A percentile compares a stretch with the other conserved stretches of the same genome.
These are phyloP conservation scores for Adela reaumurella DNA, from an alignment of 2,888 invertebrate genomes.

Conservation along the genomic window DNA sequence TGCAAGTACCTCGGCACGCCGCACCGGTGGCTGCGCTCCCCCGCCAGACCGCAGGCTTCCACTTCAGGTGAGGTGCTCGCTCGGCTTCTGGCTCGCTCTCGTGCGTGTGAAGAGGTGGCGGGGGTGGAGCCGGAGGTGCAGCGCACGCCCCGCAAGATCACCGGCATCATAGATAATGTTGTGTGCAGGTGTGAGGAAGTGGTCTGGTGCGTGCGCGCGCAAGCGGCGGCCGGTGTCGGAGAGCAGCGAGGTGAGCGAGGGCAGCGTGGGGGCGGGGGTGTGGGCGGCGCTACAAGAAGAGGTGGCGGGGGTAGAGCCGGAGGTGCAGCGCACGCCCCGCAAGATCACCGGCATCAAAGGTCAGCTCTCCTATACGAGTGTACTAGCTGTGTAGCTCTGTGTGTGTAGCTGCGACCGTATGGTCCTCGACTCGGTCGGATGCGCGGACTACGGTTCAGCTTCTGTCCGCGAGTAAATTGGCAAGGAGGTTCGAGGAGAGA, in stretches of 20 bases:
- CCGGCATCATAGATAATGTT: conserved; percentile 50
- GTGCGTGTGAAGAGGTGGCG: conserved; percentile 19
- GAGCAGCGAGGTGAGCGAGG: conserved; percentile 43
- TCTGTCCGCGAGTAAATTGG: too few relatives aligned
- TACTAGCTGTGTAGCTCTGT: too few relatives aligned
- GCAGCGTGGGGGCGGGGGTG: conserved; percentile 40
- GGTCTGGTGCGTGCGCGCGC: conserved; percentile 21
- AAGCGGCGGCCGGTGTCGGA: conserved; percentile 36
- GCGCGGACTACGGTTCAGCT: too few relatives aligned
- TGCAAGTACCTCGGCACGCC: too few relatives aligned
- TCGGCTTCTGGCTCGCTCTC: too few relatives aligned
- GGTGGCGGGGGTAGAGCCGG: conserved; percentile 49
- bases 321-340: conserved; percentile 46
- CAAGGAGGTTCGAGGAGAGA: too few relatives aligned
- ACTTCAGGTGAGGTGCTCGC: too few relatives aligned
- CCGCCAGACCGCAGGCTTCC: too few relatives aligned
- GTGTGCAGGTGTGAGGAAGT: too few relatives aligned
- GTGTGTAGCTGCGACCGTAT: too few relatives aligned
- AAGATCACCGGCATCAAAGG: conserved; percentile 51
- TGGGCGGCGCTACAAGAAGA: conserved; percentile 50
- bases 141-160: conserved; percentile 45
- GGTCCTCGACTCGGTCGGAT: not conserved
- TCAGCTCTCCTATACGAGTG: too few relatives aligned
- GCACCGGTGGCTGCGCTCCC: too few relatives aligned
- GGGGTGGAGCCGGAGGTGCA: conserved; percentile 23